Conservation (phyloP, 2,113 vertebrate genomes). For the Hepsetus odoe region DNA sequence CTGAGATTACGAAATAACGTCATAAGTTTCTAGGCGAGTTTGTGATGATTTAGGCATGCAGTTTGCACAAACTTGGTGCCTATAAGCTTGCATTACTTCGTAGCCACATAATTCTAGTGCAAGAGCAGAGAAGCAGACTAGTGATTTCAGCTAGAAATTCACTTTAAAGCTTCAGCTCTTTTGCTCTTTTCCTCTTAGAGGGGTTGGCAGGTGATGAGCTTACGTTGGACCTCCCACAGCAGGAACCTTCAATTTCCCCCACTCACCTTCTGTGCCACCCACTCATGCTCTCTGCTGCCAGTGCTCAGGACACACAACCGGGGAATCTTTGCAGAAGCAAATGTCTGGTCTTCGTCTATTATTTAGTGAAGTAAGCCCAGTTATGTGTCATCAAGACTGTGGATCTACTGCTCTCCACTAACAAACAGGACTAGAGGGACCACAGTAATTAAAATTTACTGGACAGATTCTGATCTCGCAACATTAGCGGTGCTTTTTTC, state of each 20-base stretch:
- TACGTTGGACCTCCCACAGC: not conserved
- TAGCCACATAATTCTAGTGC: no score
- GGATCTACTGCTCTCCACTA: conserved; percentile 2
- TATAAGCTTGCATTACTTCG: no score
- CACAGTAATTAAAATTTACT: conserved; percentile 4
- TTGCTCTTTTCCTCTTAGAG: not conserved
- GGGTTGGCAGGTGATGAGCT: conserved; percentile 6
- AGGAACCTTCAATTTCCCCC: conserved; percentile 11
- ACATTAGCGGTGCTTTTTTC: not conserved
- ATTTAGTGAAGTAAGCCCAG: conserved; percentile 43
- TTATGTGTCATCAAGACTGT: conserved; percentile 19
- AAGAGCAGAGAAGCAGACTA: no score
- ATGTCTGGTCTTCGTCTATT: conserved; percentile 39
- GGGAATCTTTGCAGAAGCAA: conserved; percentile 13
- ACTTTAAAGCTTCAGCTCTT: not conserved
- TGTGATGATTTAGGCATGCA: no score
- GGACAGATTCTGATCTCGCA: conserved; percentile 4
- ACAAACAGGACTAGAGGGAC: not conserved
- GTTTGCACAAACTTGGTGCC: no score
- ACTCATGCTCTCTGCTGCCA: conserved; percentile 31
- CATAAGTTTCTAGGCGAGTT: no score
- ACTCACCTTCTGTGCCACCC: conserved; percentile 32
- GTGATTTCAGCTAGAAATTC: not conserved
- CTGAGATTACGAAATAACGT: no score
- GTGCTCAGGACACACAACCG: not conserved